phyloP scores from a whole-genome alignment of 2,888 invertebrate species.

The Ophion ventricosus region DNA sequence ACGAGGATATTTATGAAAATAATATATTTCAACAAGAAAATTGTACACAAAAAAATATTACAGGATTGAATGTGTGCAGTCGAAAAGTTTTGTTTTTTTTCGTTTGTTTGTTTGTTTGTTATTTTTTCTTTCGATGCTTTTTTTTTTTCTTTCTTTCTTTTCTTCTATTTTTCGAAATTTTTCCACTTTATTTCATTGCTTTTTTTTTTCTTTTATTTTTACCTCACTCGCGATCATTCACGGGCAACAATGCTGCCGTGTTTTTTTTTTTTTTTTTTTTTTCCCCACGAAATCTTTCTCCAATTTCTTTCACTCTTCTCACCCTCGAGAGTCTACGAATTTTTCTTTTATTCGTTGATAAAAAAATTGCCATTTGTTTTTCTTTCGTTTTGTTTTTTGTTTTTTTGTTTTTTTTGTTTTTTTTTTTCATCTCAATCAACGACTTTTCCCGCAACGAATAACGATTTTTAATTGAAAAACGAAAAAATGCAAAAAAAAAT shows the following conservation, averaged over 20 bases:
- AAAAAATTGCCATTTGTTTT: background rate
- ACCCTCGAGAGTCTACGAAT: conserved; percentile 35
- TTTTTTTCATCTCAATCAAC: conserved; percentile 37
- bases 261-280: too few species aligned
- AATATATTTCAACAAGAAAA: conserved; percentile 72
- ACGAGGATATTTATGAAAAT: conserved; percentile 69
- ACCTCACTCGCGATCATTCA: conserved; percentile 50
- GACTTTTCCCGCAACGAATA: conserved; percentile 47
- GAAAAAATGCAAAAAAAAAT: conserved; percentile 5
- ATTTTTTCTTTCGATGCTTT: background rate
- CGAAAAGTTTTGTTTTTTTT: conserved; percentile 63
- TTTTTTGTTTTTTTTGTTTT: too few species aligned
- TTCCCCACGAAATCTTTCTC: conserved; percentile 43
- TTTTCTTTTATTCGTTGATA: conserved; percentile 49
- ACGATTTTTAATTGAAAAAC: too few species aligned
- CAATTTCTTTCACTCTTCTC: conserved; percentile 20
- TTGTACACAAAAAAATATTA: conserved; percentile 72
- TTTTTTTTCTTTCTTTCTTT: conserved; percentile 40
- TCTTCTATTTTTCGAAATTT: too few species aligned
- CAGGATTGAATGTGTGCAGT: conserved; percentile 69
- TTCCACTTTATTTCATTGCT: background rate
- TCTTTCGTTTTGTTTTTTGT: too few species aligned
- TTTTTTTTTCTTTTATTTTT: conserved; percentile 35
- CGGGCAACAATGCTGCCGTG: conserved; percentile 56
- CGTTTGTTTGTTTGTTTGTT: conserved; percentile 16